These are phyloP conservation scores for Mechanitis mazaeus DNA, from an alignment of 2,888 invertebrate species.

Conservation along the genomic window DNA sequence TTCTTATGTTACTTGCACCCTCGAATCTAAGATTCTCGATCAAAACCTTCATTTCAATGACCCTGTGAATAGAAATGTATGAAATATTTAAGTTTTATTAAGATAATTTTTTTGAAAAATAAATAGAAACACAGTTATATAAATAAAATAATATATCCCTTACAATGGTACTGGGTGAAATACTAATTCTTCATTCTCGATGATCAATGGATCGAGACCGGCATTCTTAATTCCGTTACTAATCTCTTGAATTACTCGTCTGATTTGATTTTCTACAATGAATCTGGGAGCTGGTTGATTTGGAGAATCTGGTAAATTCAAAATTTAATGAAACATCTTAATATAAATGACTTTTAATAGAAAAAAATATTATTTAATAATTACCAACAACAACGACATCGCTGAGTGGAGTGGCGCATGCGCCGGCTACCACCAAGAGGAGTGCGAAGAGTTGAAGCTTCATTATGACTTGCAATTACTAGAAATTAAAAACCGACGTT, in stretches of 20 bases:
- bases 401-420: slow-evolving; percentile 32
- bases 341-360: neutral
- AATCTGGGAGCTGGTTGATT: slow-evolving; percentile 9
- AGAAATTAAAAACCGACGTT: neutral
- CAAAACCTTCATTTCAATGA: slow-evolving; percentile 34
- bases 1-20: slow-evolving; percentile 51
- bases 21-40: slow-evolving; percentile 33
- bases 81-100: too few relatives aligned
- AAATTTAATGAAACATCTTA: neutral
- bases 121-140: too few relatives aligned
- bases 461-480: slow-evolving; percentile 34
- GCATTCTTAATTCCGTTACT: slow-evolving; percentile 36
- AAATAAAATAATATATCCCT: neutral
- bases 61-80: slow-evolving; percentile 33
- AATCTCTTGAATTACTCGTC: slow-evolving; percentile 36
- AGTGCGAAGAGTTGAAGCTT: slow-evolving; percentile 35
- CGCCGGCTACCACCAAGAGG: slow-evolving; percentile 38
- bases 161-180: neutral
- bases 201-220: slow-evolving; percentile 45
- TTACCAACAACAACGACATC: neutral
- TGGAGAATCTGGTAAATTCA: slow-evolving; percentile 8
- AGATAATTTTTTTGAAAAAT: too few relatives aligned
- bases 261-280: slow-evolving; percentile 23
- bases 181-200: slow-evolving; percentile 16
- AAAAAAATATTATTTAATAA: neutral